A percentile compares a stretch with the other conserved stretches of the same genome.
These are phyloP conservation scores for Ctenoplectra terminalis DNA, from an alignment of 1,140 invertebrate genomes.

Conservation along the genomic window DNA sequence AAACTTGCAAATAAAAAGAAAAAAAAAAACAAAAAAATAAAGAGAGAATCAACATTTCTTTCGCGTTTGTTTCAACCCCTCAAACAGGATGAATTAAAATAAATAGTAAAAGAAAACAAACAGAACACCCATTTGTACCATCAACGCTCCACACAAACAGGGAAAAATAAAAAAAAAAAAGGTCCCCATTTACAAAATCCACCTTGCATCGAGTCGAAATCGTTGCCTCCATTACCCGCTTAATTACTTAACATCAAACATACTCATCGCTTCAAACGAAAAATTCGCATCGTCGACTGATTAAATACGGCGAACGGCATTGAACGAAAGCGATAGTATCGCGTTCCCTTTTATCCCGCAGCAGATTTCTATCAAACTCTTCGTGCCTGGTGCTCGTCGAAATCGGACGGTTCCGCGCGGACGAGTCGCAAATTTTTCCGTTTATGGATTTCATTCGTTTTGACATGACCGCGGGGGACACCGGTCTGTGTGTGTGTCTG, in stretches of 20 bases:
- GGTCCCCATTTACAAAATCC: not conserved
- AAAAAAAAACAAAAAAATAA: no score
- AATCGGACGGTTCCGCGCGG: not conserved
- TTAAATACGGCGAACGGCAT: slow-evolving; percentile 9
- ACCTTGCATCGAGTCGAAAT: not conserved
- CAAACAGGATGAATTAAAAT: no score
- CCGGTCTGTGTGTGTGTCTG: no score
- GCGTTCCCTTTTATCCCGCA: slow-evolving; percentile 4
- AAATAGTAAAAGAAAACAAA: no score
- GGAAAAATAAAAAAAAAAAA: no score
- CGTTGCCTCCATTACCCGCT: not conserved
- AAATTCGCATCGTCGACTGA: not conserved
- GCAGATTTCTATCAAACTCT: slow-evolving; percentile 23
- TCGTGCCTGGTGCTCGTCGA: not conserved
- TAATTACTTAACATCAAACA: not conserved
- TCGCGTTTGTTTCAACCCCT: no score
- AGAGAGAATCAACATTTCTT: no score
- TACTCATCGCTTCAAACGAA: not conserved
- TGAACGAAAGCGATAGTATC: slow-evolving; percentile 21
- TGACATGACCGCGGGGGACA: slow-evolving; percentile 29
- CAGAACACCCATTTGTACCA: no score
- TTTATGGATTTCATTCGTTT: slow-evolving; percentile 29
- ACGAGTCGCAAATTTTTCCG: slow-evolving; percentile 2
- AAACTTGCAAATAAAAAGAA: no score
- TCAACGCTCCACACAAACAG: no score